Evolutionary conservation across 2,113 vertebrate species (phyloP).

Genomic region (Tetrao urogallus): DNA sequence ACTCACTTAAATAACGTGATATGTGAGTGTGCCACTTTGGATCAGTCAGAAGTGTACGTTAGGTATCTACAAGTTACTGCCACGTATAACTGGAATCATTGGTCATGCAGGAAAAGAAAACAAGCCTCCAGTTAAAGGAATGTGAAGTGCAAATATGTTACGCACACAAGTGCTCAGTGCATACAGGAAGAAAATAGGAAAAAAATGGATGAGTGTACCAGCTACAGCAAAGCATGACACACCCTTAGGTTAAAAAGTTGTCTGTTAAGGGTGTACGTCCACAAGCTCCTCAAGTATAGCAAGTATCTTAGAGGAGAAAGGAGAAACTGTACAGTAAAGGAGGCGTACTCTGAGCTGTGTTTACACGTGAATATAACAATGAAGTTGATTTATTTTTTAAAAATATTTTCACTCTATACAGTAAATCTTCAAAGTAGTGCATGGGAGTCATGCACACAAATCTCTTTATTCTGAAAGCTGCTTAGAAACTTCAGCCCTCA

Average conservation of each 20-base stretch:
- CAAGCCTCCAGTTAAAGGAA: background rate
- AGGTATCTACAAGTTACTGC: background rate
- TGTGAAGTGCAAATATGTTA: background rate
- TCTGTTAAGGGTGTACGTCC: background rate
- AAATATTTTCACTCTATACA: slow-evolving; percentile 26
- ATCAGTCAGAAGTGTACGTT: background rate
- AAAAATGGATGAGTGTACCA: background rate
- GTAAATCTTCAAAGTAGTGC: slow-evolving; percentile 51
- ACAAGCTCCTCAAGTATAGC: background rate
- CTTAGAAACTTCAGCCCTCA: slow-evolving; percentile 61
- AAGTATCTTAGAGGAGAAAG: background rate
- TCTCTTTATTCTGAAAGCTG: slow-evolving; percentile 70
- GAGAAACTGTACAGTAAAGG: background rate
- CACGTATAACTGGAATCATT: background rate
- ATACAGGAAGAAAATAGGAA: background rate
- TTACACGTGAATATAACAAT: slow-evolving; percentile 33
- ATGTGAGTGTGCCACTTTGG: fast-evolving
- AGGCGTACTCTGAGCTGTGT: background rate
- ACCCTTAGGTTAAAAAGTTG: background rate
- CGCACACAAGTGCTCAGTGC: background rate
- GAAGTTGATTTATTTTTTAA: background rate
- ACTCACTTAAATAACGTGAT: background rate
- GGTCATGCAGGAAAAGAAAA: background rate
- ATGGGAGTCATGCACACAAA: slow-evolving; percentile 61
- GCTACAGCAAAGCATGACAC: background rate